Evolutionary conservation across 2,797 vertebrate species (phyloP).

Genomic region (Brachymystax lenok): DNA sequence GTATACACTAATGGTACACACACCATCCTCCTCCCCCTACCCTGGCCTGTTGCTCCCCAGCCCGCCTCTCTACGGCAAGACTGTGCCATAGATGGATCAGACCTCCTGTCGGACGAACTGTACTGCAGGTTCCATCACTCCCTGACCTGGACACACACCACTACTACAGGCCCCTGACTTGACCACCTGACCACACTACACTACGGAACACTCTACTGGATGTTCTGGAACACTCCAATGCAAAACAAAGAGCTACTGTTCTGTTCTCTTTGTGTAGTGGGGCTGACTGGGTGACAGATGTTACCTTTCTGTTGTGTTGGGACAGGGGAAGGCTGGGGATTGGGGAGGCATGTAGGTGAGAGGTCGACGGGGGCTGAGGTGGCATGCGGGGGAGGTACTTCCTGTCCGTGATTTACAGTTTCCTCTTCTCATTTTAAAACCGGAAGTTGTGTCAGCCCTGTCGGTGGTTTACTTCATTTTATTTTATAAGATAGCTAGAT

Average conservation of each 20-base stretch:
- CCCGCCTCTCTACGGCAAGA: slow-evolving; percentile 44
- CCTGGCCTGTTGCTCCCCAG: slow-evolving; percentile 49
- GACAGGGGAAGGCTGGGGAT: background rate
- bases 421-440: slow-evolving; percentile 45
- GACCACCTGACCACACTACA: slow-evolving; percentile 19
- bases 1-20: slow-evolving; percentile 1
- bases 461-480: slow-evolving; percentile 13
- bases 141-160: background rate
- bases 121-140: slow-evolving; percentile 57
- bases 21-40: slow-evolving; percentile 36
- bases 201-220: slow-evolving; percentile 35
- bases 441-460: slow-evolving; percentile 24
- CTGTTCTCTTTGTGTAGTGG: slow-evolving; percentile 37
- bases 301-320: slow-evolving; percentile 14
- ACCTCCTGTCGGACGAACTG: slow-evolving; percentile 51
- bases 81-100: slow-evolving; percentile 58
- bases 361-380: background rate
- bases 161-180: slow-evolving; percentile 16
- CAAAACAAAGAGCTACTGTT: slow-evolving; percentile 43
- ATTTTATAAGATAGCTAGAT: slow-evolving; percentile 39
- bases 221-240: slow-evolving; percentile 28
- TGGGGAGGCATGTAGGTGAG: background rate
- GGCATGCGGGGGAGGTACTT: background rate
- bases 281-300: background rate
- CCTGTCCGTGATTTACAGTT: slow-evolving; percentile 19